Evolutionary conservation across 2,888 invertebrate species (phyloP).

Genomic region (Drosophila birchii): DNA sequence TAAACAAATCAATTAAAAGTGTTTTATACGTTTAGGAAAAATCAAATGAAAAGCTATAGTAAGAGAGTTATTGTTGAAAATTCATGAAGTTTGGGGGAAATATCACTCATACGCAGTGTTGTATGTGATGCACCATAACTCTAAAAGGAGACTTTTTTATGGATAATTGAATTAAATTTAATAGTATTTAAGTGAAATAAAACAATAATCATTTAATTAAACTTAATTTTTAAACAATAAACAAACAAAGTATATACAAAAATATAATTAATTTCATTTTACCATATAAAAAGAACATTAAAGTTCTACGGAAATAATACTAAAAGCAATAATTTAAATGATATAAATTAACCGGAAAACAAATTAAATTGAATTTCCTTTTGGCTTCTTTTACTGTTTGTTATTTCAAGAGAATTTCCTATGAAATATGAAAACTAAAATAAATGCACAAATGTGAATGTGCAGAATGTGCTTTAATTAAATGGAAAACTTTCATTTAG

Average conservation of each 20-base stretch:
- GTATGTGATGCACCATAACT: neutral
- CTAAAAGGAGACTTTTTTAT: neutral
- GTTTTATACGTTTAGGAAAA: neutral
- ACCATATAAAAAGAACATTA: no score
- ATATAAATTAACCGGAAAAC: neutral
- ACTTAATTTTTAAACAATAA: neutral
- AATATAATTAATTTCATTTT: no score
- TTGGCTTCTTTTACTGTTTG: neutral
- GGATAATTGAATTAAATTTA: neutral
- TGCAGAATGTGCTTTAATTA: conserved; percentile 59
- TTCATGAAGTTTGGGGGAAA: neutral
- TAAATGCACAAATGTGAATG: conserved; percentile 2
- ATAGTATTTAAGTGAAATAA: neutral
- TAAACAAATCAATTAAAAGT: conserved; percentile 9
- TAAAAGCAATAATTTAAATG: neutral
- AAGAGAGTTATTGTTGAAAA: neutral
- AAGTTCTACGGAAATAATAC: neutral
- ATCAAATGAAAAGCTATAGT: neutral
- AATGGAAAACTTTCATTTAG: conserved; percentile 49
- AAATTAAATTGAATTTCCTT: neutral
- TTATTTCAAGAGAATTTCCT: neutral
- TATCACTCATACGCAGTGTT: neutral
- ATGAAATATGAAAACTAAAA: neutral
- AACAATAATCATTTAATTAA: neutral
- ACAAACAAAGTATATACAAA: neutral